phyloP scores from a whole-genome alignment of 2,888 invertebrate species.

The Conchocele bisecta region DNA sequence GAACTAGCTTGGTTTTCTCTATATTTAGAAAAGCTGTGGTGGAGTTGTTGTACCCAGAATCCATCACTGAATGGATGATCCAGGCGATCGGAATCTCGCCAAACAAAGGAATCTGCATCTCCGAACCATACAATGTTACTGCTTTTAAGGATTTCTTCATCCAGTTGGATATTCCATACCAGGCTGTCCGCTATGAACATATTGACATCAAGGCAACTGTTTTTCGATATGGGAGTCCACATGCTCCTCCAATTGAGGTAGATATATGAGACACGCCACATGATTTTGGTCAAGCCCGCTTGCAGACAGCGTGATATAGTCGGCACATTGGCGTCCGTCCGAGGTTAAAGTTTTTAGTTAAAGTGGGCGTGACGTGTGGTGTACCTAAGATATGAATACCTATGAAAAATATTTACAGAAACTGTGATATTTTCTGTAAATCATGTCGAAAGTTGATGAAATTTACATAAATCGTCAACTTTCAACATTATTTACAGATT shows the following conservation, averaged over 20 bases:
- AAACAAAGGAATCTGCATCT: slow-evolving; percentile 38
- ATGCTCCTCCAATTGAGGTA: slow-evolving; percentile 30
- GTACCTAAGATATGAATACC: no score
- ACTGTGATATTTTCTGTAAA: no score
- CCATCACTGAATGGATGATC: slow-evolving; percentile 45
- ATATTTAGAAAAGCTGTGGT: not conserved
- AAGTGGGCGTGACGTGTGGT: no score
- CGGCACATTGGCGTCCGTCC: no score
- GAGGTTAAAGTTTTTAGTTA: no score
- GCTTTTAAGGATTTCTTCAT: slow-evolving; percentile 37
- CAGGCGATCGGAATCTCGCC: slow-evolving; percentile 40
- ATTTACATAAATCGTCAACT: no score
- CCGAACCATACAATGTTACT: slow-evolving; percentile 35
- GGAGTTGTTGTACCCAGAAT: slow-evolving; percentile 16
- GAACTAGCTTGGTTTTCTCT: no score
- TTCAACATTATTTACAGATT: no score
- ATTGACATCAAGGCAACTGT: slow-evolving; percentile 66
- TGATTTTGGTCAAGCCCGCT: no score
- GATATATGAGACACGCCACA: not conserved
- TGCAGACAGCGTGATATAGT: no score
- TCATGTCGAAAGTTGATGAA: no score
- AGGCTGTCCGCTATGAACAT: slow-evolving; percentile 64
- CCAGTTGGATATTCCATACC: slow-evolving; percentile 46
- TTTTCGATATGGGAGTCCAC: slow-evolving; percentile 58
- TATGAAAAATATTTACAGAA: no score